These are phyloP conservation scores for Panopea generosa DNA, from an alignment of 2,888 invertebrate species.

Conservation along the genomic window DNA sequence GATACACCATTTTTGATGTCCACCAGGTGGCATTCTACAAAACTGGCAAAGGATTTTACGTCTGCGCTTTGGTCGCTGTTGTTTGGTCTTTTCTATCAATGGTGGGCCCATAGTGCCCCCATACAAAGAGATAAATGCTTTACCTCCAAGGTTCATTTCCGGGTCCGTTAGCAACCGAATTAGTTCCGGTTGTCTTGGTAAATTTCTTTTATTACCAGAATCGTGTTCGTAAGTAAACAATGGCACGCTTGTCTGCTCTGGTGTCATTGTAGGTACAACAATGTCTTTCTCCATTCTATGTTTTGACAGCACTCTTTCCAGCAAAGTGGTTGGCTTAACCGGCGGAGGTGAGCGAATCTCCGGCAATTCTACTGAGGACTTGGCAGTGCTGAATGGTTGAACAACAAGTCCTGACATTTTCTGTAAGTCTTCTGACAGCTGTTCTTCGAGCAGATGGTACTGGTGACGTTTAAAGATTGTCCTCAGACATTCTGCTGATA, in stretches of 20 bases:
- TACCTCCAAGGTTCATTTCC: background rate
- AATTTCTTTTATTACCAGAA: slow-evolving; percentile 28
- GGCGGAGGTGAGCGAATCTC: too few species aligned
- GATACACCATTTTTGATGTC: slow-evolving; percentile 53
- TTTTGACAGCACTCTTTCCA: too few species aligned
- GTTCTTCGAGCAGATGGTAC: too few species aligned
- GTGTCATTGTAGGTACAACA: too few species aligned
- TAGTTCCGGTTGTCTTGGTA: slow-evolving; percentile 50
- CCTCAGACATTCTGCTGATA: too few species aligned
- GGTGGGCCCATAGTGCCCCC: background rate
- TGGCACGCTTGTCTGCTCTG: slow-evolving; percentile 6
- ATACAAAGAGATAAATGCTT: background rate
- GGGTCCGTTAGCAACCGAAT: slow-evolving; percentile 44
- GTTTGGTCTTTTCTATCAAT: background rate
- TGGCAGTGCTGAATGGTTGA: too few species aligned
- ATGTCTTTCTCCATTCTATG: too few species aligned
- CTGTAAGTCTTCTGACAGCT: too few species aligned
- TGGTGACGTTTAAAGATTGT: too few species aligned
- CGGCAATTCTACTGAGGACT: too few species aligned
- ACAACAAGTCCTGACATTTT: too few species aligned
- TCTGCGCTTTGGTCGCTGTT: background rate
- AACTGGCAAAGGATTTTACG: background rate
- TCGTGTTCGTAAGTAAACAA: slow-evolving; percentile 50
- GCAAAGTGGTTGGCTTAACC: too few species aligned
- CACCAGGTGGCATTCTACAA: slow-evolving; percentile 32